Percentiles rank a stretch among this genome's conserved stretches.
Evolutionary conservation across 2,888 invertebrate genomes (phyloP).

Genomic region (Chamaedrilus cognettii): DNA sequence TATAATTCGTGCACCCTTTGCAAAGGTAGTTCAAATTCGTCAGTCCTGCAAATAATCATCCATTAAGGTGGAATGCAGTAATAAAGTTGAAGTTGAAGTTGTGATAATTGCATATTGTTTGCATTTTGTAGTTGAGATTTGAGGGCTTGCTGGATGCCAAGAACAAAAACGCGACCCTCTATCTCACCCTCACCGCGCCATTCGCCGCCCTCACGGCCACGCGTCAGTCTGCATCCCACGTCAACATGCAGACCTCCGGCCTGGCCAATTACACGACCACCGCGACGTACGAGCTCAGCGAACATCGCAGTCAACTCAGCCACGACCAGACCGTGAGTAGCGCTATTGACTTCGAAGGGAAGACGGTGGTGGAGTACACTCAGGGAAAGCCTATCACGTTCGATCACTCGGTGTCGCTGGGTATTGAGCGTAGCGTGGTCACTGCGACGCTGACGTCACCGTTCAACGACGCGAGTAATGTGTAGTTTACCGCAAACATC

Average conservation of each 20-base stretch:
- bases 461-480: background rate
- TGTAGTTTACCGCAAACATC: slow-evolving; percentile 9
- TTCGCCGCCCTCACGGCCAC: background rate
- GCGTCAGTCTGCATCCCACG: background rate
- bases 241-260: background rate
- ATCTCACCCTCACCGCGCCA: background rate
- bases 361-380: slow-evolving; percentile 15
- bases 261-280: background rate
- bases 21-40: no score
- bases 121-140: no score
- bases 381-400: background rate
- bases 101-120: no score
- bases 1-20: no score
- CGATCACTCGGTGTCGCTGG: background rate
- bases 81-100: no score
- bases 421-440: background rate
- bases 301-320: slow-evolving; percentile 7
- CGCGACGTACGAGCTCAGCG: slow-evolving; percentile 5
- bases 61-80: no score
- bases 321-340: slow-evolving; percentile 5
- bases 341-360: slow-evolving; percentile 17
- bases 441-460: slow-evolving; percentile 2
- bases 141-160: no score
- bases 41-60: no score
- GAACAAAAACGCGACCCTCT: background rate